A percentile compares a stretch with the other conserved stretches of the same genome.
Evolutionary conservation across 2,888 invertebrate genomes (phyloP).

Genomic region (Adela reaumurella): DNA sequence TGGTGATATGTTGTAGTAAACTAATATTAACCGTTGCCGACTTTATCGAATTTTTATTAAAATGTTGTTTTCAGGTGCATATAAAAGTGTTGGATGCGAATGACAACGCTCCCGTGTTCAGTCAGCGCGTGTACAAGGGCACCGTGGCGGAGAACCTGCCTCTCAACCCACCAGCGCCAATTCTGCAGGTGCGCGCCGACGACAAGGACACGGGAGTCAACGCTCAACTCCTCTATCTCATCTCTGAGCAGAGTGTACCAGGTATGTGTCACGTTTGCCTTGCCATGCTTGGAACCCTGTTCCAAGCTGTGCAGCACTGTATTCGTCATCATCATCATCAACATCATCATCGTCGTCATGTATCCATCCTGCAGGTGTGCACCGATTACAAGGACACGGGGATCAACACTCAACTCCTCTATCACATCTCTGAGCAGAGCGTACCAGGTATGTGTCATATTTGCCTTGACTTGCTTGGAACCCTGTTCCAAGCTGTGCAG

Average conservation of each 20-base stretch:
- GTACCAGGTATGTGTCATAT: conserved; percentile 27
- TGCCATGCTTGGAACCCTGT: too few relatives aligned
- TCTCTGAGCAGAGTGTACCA: conserved; percentile 53
- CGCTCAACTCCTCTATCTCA: conserved; percentile 72
- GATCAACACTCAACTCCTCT: conserved; percentile 71
- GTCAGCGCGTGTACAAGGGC: conserved; percentile 70
- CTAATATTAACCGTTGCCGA: too few relatives aligned
- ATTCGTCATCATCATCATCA: too few relatives aligned
- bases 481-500: too few relatives aligned
- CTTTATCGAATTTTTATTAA: too few relatives aligned
- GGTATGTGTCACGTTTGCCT: conserved; percentile 20
- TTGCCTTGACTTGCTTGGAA: too few relatives aligned
- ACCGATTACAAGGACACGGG: conserved; percentile 82
- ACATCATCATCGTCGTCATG: too few relatives aligned
- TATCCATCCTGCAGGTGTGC: conserved; percentile 75
- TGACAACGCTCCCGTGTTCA: conserved; percentile 83
- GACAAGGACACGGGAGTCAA: conserved; percentile 79
- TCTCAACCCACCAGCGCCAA: conserved; percentile 74
- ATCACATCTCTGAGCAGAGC: conserved; percentile 62
- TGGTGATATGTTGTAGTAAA: too few relatives aligned
- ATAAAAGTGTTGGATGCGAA: conserved; percentile 81
- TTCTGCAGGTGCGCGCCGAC: conserved; percentile 76
- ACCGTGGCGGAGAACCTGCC: conserved; percentile 82
- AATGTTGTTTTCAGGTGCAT: too few relatives aligned
- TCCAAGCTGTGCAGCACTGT: too few relatives aligned